These are phyloP conservation scores for Geothlypis trichas DNA, from an alignment of 2,113 vertebrate species.

Conservation along the genomic window DNA sequence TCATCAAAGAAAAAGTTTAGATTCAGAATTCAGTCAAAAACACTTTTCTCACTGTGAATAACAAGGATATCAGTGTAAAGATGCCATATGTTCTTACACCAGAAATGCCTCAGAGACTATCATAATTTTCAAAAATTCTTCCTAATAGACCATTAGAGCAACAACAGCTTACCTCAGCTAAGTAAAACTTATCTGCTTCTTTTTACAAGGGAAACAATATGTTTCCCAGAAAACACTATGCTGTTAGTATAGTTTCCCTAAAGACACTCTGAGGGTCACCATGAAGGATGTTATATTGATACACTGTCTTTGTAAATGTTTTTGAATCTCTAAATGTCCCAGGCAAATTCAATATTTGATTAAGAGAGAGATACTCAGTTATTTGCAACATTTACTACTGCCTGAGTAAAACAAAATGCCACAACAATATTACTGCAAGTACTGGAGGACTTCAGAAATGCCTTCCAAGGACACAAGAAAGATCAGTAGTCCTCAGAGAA, in stretches of 20 bases:
- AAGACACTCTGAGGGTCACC: constrained; percentile 8
- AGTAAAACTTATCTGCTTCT: neutral
- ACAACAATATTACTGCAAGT: neutral
- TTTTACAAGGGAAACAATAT: neutral
- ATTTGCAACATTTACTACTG: neutral
- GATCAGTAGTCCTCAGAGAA: neutral
- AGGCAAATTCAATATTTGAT: constrained; percentile 15
- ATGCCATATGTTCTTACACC: neutral
- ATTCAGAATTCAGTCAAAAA: neutral
- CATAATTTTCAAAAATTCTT: neutral
- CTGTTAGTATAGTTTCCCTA: neutral
- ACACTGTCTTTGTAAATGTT: neutral
- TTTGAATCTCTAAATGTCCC: neutral
- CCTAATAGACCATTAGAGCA: neutral
- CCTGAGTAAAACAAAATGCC: constrained; percentile 7
- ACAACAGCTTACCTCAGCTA: neutral
- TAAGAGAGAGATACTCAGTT: neutral
- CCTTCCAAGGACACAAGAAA: neutral
- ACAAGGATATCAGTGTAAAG: neutral
- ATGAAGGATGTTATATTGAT: neutral
- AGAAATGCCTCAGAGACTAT: neutral
- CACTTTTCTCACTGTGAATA: neutral
- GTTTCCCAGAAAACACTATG: constrained; percentile 17
- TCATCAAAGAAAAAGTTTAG: neutral
- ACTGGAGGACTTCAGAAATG: neutral